A percentile compares a stretch with the other conserved stretches of the same genome.
Evolutionary conservation across 2,888 invertebrate species (phyloP).

Genomic region (Cetonia aurata): DNA sequence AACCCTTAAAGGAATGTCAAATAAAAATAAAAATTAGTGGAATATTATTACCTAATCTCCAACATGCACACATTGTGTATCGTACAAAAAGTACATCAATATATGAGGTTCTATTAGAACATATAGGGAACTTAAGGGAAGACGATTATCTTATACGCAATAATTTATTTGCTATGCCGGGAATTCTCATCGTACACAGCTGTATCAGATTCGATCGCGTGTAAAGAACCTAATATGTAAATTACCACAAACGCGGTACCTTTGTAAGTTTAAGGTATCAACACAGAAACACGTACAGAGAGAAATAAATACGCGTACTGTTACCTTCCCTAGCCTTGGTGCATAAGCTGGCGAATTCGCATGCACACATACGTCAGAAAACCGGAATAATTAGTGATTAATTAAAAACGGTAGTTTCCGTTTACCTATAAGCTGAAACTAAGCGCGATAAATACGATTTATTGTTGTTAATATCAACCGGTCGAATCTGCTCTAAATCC

Average conservation of each 20-base stretch:
- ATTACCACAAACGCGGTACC: conserved; percentile 25
- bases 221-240: conserved; percentile 34
- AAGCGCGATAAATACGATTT: conserved; percentile 29
- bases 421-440: conserved; percentile 33
- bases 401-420: conserved; percentile 46
- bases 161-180: conserved; percentile 21
- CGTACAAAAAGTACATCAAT: no score
- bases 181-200: conserved; percentile 11
- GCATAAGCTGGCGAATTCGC: background rate
- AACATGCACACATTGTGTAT: no score
- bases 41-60: no score
- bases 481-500: conserved; percentile 34
- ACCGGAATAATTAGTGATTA: conserved; percentile 46
- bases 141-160: conserved; percentile 11
- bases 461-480: conserved; percentile 33
- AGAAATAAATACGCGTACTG: background rate
- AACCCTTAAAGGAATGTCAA: no score
- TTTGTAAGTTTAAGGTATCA: conserved; percentile 13
- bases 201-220: conserved; percentile 30
- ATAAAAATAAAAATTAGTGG: no score
- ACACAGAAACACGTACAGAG: background rate
- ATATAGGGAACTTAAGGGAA: background rate
- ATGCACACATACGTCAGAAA: conserved; percentile 34
- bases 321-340: no score
- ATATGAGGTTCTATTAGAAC: background rate